Percentiles rank a stretch among this genome's conserved stretches.
Conservation (phyloP, 2,888 invertebrate genomes). For the Mesodorylaimus sp. region DNA sequence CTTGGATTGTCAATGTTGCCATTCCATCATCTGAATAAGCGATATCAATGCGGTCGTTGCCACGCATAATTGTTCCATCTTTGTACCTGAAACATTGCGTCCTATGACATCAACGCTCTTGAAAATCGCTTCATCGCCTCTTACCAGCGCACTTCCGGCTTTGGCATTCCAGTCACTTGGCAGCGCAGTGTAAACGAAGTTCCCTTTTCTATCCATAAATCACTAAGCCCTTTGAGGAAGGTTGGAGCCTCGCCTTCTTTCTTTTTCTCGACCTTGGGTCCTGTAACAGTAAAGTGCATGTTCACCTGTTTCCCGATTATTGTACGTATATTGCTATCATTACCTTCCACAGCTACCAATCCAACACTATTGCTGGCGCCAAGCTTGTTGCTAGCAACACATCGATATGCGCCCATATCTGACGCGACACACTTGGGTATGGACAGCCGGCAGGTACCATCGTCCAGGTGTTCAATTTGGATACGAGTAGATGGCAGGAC, state of each 20-base stretch:
- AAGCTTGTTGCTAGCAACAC: conserved; percentile 42
- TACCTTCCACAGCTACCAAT: conserved; percentile 21
- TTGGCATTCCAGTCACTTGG: conserved; percentile 26
- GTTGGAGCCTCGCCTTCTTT: conserved; percentile 26
- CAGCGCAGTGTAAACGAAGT: conserved; percentile 23
- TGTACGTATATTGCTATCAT: no score
- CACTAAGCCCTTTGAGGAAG: conserved; percentile 25
- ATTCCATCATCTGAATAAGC: conserved; percentile 21
- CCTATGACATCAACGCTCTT: no score
- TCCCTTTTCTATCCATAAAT: conserved; percentile 23
- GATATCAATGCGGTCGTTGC: conserved; percentile 17
- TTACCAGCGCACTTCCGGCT: conserved; percentile 26
- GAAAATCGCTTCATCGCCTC: not conserved
- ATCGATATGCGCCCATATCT: conserved; percentile 44
- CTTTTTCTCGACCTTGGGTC: conserved; percentile 13
- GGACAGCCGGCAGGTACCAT: conserved; percentile 44
- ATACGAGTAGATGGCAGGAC: conserved; percentile 15
- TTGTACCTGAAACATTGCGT: conserved; percentile 23
- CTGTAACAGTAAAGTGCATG: not conserved
- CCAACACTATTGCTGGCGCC: conserved; percentile 34
- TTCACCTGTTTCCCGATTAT: not conserved
- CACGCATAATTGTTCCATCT: conserved; percentile 24
- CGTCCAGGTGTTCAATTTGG: conserved; percentile 23
- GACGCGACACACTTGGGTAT: conserved; percentile 35
- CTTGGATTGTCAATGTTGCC: conserved; percentile 19